Conservation (phyloP, 2,888 invertebrate genomes). For the Fragum sueziense region DNA sequence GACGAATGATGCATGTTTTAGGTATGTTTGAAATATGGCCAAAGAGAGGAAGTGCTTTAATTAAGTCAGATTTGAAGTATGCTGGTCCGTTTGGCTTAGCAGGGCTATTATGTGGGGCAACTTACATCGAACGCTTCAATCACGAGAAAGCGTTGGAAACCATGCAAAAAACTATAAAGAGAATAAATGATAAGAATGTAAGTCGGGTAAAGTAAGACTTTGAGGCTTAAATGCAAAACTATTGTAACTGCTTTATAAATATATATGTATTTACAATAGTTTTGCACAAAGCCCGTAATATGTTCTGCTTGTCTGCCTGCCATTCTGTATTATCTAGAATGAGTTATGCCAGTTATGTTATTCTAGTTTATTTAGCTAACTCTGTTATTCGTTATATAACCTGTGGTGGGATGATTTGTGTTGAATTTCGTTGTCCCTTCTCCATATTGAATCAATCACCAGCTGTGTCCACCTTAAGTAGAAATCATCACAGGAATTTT, state of each 20-base stretch:
- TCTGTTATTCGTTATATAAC: too few relatives aligned
- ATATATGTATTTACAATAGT: too few relatives aligned
- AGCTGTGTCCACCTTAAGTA: too few relatives aligned
- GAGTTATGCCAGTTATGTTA: not conserved
- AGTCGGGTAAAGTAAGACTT: constrained; percentile 23
- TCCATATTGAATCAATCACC: too few relatives aligned
- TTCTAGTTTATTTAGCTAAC: not conserved
- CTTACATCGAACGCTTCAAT: constrained; percentile 94
- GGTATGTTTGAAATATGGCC: constrained; percentile 87
- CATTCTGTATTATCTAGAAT: not conserved
- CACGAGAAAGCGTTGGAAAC: constrained; percentile 89
- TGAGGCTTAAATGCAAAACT: too few relatives aligned
- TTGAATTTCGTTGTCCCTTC: too few relatives aligned
- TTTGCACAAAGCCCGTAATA: too few relatives aligned
- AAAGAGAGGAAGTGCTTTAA: constrained; percentile 93
- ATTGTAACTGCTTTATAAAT: too few relatives aligned
- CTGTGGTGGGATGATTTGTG: too few relatives aligned
- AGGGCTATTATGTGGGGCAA: constrained; percentile 93
- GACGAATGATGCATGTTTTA: too few relatives aligned
- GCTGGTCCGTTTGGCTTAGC: constrained; percentile 94
- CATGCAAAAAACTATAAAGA: constrained; percentile 85
- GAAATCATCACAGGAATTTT: too few relatives aligned
- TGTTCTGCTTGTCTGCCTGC: too few relatives aligned
- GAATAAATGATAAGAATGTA: constrained; percentile 78
- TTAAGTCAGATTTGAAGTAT: constrained; percentile 93